Conservation (phyloP, 2,797 vertebrate genomes). For the Megalops cyprinoides region DNA sequence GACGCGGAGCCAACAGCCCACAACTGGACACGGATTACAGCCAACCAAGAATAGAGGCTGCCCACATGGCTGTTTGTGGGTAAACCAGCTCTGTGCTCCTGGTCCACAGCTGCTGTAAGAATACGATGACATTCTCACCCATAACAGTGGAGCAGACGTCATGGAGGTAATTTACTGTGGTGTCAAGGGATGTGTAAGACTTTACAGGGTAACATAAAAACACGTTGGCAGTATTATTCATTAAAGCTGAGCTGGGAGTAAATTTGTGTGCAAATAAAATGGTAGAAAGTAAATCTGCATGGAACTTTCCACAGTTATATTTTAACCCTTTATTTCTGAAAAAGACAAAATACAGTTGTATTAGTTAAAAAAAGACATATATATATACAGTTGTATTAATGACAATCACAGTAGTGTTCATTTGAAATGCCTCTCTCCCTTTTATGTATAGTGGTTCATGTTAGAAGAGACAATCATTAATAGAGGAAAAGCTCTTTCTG, state of each 20-base stretch:
- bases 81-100: constrained; percentile 18
- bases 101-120: constrained; percentile 25
- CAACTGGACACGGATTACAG: neutral
- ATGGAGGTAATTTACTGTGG: neutral
- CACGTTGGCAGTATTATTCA: neutral
- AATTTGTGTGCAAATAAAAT: no score
- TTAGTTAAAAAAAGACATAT: no score
- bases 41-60: constrained; percentile 9
- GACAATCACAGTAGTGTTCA: no score
- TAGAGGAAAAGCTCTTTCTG: constrained; percentile 26
- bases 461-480: constrained; percentile 17
- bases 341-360: neutral
- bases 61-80: constrained; percentile 34
- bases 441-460: neutral
- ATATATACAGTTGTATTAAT: no score
- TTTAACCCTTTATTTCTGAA: neutral
- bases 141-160: neutral
- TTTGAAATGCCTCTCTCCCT: neutral
- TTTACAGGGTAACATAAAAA: neutral
- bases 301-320: neutral
- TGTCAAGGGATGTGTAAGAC: neutral
- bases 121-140: constrained; percentile 9
- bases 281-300: no score
- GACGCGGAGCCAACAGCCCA: neutral
- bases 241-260: neutral